phyloP scores from a whole-genome alignment of 2,797 vertebrate genomes.

The Jordanella pulchra region DNA sequence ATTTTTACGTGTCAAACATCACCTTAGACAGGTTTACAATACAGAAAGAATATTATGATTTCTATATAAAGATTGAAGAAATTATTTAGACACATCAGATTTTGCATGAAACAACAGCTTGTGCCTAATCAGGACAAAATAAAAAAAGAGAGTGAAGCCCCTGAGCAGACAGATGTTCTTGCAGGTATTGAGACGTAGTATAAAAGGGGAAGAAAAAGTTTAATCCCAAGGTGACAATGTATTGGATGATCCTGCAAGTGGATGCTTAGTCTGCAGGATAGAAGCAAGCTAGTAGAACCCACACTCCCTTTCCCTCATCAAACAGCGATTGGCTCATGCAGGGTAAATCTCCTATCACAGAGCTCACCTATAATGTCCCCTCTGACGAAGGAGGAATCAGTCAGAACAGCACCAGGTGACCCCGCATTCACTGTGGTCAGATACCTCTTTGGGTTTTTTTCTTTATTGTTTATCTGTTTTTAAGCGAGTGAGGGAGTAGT shows the following conservation, averaged over 20 bases:
- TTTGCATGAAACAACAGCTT: conserved; percentile 21
- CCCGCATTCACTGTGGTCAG: conserved; percentile 63
- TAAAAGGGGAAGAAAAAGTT: conserved; percentile 42
- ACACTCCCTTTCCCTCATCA: conserved; percentile 64
- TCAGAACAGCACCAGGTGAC: conserved; percentile 68
- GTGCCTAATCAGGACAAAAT: conserved; percentile 30
- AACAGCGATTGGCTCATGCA: conserved; percentile 66
- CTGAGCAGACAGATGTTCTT: conserved; percentile 43
- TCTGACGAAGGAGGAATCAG: conserved; percentile 51
- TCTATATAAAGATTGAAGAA: neutral
- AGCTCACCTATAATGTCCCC: conserved; percentile 46
- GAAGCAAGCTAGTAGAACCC: conserved; percentile 59
- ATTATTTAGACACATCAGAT: conserved; percentile 1
- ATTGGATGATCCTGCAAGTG: conserved; percentile 64
- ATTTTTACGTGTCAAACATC: conserved; percentile 10
- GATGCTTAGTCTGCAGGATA: conserved; percentile 81
- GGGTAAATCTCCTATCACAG: conserved; percentile 69
- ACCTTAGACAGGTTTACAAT: neutral
- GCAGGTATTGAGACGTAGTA: conserved; percentile 41
- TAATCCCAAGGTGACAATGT: conserved; percentile 66
- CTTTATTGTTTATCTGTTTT: conserved; percentile 31
- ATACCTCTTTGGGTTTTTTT: conserved; percentile 34
- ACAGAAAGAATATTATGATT: conserved; percentile 1
- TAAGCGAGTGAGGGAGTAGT: conserved; percentile 4
- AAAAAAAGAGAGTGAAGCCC: conserved; percentile 14